Conservation (phyloP, 2,113 vertebrate species). For the Centropristis striata region DNA sequence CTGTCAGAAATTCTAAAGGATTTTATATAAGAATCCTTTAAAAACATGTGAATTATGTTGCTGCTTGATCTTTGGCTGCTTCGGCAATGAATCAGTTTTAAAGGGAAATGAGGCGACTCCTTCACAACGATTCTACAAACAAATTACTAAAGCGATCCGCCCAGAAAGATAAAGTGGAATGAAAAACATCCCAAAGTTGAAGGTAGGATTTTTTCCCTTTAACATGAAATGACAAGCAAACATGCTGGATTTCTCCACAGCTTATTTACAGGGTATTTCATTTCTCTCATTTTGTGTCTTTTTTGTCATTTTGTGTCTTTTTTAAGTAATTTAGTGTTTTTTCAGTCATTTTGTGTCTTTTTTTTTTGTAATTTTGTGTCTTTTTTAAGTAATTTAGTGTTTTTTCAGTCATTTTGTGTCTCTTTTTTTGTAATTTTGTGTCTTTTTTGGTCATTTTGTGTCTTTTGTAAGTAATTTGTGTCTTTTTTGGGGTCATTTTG, state of each 20-base stretch:
- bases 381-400: too few relatives aligned
- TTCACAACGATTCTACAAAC: slow-evolving; percentile 9
- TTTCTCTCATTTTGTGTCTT: too few relatives aligned
- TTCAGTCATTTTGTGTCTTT: too few relatives aligned
- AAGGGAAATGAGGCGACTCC: slow-evolving; percentile 15
- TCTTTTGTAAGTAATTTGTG: too few relatives aligned
- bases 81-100: neutral
- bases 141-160: slow-evolving; percentile 22
- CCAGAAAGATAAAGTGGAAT: slow-evolving; percentile 18
- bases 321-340: too few relatives aligned
- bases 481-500: too few relatives aligned
- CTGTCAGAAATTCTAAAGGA: neutral
- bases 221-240: slow-evolving; percentile 25
- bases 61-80: slow-evolving; percentile 6
- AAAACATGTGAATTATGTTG: neutral
- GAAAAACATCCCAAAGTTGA: slow-evolving; percentile 8
- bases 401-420: too few relatives aligned
- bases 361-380: too few relatives aligned
- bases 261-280: slow-evolving; percentile 20
- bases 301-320: too few relatives aligned
- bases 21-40: neutral
- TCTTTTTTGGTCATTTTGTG: too few relatives aligned
- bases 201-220: neutral
- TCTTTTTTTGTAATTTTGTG: too few relatives aligned
- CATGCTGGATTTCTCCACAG: slow-evolving; percentile 1